phyloP scores from a whole-genome alignment of 1,140 invertebrate species.

The Cydia amplana region DNA sequence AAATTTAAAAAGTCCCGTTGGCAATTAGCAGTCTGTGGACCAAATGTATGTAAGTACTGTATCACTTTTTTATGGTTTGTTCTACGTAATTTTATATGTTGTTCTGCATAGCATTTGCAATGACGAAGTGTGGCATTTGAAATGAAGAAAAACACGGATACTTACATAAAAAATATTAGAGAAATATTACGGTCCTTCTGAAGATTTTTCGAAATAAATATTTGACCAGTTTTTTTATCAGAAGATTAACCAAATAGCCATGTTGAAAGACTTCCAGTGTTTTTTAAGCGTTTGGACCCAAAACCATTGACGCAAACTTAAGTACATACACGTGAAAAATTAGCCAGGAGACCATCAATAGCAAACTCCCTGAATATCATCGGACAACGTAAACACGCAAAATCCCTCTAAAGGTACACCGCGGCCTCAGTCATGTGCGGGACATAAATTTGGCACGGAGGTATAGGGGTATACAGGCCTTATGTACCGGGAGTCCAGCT shows the following conservation, averaged over 20 bases:
- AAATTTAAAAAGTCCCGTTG: neutral
- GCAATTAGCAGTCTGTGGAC: neutral
- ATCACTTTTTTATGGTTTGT: no score
- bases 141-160: no score
- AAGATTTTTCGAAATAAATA: no score
- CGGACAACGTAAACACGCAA: constrained; percentile 74
- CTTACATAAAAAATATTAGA: no score
- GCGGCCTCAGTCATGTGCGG: constrained; percentile 79
- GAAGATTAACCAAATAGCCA: no score
- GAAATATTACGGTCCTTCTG: no score
- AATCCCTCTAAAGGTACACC: constrained; percentile 77
- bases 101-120: no score
- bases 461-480: constrained; percentile 53
- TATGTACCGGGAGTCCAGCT: constrained; percentile 56
- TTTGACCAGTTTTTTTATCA: no score
- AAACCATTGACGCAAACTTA: constrained; percentile 10
- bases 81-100: no score
- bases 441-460: constrained; percentile 79
- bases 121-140: no score
- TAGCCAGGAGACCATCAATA: constrained; percentile 66
- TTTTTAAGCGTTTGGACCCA: neutral
- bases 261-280: neutral
- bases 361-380: constrained; percentile 77
- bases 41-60: no score
- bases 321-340: constrained; percentile 40